These are phyloP conservation scores for Rhagologus leucostigma DNA, from an alignment of 2,113 vertebrate species.

Conservation along the genomic window DNA sequence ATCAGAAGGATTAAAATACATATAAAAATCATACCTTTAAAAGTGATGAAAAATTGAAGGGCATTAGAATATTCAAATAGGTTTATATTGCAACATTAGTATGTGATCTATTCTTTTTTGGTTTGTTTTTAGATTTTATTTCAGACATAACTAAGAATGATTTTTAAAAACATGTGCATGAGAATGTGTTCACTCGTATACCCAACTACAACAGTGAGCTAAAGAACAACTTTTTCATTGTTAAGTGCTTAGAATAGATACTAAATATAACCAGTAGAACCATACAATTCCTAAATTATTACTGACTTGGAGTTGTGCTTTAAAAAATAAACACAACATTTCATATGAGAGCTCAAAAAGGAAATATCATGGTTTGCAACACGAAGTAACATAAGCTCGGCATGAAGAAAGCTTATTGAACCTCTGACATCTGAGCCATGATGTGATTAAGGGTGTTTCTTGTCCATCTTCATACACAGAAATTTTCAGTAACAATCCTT, in stretches of 20 bases:
- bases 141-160: constrained; percentile 59
- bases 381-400: not conserved
- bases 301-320: constrained; percentile 15
- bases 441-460: not conserved
- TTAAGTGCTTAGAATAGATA: not conserved
- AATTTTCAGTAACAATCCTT: not conserved
- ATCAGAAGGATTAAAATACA: constrained; percentile 18
- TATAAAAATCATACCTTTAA: constrained; percentile 53
- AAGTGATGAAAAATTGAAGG: constrained; percentile 44
- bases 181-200: constrained; percentile 47
- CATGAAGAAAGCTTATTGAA: not conserved
- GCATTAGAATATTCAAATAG: constrained; percentile 62
- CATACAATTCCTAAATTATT: constrained; percentile 23
- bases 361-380: constrained; percentile 34
- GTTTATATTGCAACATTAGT: constrained; percentile 72
- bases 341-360: constrained; percentile 31
- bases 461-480: not conserved
- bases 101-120: constrained; percentile 45
- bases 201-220: not conserved
- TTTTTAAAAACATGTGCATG: constrained; percentile 71
- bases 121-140: constrained; percentile 67
- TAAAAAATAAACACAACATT: constrained; percentile 3
- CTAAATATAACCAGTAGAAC: not conserved
- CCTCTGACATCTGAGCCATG: not conserved
- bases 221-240: constrained; percentile 16